phyloP scores from a whole-genome alignment of 1,140 invertebrate genomes.

The Steinernema khuongi region DNA sequence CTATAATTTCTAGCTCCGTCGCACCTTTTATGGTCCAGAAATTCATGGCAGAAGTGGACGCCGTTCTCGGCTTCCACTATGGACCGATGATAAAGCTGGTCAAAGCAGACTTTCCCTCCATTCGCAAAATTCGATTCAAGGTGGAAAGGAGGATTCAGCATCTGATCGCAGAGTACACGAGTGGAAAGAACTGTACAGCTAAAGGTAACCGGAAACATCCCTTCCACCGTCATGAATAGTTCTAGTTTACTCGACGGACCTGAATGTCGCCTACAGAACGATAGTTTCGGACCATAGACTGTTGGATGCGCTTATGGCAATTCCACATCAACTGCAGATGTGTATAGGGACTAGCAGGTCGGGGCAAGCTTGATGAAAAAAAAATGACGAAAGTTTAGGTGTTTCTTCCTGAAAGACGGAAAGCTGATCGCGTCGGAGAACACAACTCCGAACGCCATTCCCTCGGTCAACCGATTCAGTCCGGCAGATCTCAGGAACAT shows the following conservation, averaged over 20 bases:
- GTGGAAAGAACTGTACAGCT: not conserved
- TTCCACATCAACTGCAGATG: constrained; percentile 1
- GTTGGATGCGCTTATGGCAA: not conserved
- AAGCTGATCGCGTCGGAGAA: not conserved
- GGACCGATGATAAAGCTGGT: not conserved
- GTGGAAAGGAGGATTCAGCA: not conserved
- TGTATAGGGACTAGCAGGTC: not conserved
- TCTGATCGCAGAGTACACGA: not conserved
- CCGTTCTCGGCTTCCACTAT: not conserved
- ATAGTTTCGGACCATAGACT: not conserved
- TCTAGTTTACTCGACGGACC: not conserved
- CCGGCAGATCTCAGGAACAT: not conserved
- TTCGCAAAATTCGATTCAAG: not conserved
- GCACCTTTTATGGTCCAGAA: not conserved
- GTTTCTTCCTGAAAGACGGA: not conserved
- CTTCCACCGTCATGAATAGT: no score
- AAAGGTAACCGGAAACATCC: not conserved
- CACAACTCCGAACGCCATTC: not conserved
- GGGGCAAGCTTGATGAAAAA: not conserved
- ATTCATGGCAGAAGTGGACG: constrained; percentile 1
- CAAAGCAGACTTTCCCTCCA: not conserved
- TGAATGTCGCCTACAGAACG: not conserved
- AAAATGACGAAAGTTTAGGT: not conserved
- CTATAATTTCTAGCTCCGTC: not conserved
- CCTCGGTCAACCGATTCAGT: not conserved